Percentiles rank a stretch among this genome's conserved stretches.
These are phyloP conservation scores for Chrysaora quinquecirrha DNA, from an alignment of 30 jellyfish, hydroid and myxozoan genomes.

Conservation along the genomic window DNA sequence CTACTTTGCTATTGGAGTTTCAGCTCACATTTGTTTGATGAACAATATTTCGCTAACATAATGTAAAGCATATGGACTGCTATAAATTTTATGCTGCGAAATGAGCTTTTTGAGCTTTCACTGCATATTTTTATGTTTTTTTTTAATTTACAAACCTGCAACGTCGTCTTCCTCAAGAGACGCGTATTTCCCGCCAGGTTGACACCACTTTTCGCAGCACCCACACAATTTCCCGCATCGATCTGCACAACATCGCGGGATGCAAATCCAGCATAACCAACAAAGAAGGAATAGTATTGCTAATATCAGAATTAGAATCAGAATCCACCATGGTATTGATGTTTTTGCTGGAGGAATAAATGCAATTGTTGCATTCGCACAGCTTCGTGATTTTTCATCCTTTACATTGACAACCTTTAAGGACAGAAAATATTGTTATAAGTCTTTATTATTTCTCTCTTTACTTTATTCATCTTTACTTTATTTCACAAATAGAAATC, in stretches of 20 bases:
- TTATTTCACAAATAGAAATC: neutral
- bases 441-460: neutral
- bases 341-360: slow-evolving; percentile 7
- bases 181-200: slow-evolving; percentile 81
- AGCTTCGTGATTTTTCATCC: slow-evolving; percentile 25
- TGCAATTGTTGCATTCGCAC: slow-evolving; percentile 35
- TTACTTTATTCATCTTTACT: neutral
- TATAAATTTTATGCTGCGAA: neutral
- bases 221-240: slow-evolving; percentile 73
- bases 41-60: no score
- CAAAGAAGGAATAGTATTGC: slow-evolving; percentile 75
- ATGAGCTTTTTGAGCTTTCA: neutral
- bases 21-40: no score
- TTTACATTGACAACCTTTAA: slow-evolving; percentile 24
- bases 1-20: no score
- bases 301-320: slow-evolving; percentile 68
- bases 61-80: no score
- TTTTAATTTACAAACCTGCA: slow-evolving; percentile 28
- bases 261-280: slow-evolving; percentile 93
- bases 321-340: slow-evolving; percentile 91
- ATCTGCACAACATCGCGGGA: slow-evolving; percentile 85
- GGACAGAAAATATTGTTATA: neutral
- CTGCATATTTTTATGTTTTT: neutral
- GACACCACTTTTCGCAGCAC: slow-evolving; percentile 74
- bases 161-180: slow-evolving; percentile 73